Evolutionary conservation across 64 coral and sea anemone genomes (phyloP).

Genomic region (Trachythela sp.): DNA sequence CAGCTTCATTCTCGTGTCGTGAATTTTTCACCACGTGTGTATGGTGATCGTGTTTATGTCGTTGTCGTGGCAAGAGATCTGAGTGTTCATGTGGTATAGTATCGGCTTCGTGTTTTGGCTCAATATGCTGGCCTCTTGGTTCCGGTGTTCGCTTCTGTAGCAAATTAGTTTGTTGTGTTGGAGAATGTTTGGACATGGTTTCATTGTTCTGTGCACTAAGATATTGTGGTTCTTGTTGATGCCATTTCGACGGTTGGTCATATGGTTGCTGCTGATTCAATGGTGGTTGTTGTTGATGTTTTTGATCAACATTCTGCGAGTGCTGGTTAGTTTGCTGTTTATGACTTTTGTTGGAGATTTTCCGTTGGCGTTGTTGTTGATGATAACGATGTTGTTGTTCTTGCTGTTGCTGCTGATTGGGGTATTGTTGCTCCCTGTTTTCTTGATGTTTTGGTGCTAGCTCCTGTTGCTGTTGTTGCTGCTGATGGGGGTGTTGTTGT

Average conservation of each 20-base stretch:
- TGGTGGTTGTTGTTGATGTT: neutral
- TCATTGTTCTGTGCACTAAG: neutral
- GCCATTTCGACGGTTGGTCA: neutral
- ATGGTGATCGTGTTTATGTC: neutral
- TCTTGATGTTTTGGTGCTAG: neutral
- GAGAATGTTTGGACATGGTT: neutral
- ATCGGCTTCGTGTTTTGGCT: neutral
- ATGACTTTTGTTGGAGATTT: too few relatives aligned
- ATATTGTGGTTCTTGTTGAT: neutral
- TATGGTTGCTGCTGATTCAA: neutral
- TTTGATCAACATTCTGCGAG: too few relatives aligned
- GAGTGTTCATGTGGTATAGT: neutral
- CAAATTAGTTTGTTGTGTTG: neutral
- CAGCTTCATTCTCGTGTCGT: neutral
- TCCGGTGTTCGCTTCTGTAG: neutral
- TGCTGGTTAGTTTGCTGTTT: too few relatives aligned
- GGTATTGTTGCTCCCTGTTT: too few relatives aligned
- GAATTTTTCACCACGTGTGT: neutral
- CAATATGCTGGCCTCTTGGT: neutral
- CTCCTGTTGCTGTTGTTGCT: neutral
- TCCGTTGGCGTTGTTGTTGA: neutral
- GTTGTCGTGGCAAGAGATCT: neutral
- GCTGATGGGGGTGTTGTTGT: neutral
- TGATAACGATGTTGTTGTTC: neutral
- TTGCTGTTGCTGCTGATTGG: neutral